phyloP scores from a whole-genome alignment of 2,888 invertebrate species.

The Platerodrilus igneus region DNA sequence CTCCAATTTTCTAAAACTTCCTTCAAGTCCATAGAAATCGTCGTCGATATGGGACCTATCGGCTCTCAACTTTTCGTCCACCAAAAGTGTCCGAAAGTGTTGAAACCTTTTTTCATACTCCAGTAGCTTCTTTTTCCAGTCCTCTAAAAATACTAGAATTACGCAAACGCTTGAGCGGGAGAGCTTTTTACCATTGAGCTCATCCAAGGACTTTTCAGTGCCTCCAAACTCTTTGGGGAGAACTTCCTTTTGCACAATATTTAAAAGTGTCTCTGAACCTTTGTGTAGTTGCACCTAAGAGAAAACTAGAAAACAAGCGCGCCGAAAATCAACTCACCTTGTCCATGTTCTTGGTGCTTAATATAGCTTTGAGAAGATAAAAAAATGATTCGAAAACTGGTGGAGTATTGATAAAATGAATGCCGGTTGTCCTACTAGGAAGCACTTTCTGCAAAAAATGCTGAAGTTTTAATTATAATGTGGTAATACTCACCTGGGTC shows the following conservation, averaged over 20 bases:
- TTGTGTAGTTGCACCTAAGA: constrained; percentile 23
- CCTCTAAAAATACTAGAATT: constrained; percentile 30
- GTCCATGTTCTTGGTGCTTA: constrained; percentile 48
- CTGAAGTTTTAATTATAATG: no score
- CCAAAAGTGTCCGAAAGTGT: constrained; percentile 20
- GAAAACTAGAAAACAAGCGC: constrained; percentile 3
- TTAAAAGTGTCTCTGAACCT: constrained; percentile 18
- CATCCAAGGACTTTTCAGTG: constrained; percentile 48
- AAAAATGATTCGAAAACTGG: constrained; percentile 39
- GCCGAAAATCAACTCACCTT: constrained; percentile 39
- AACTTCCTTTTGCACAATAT: constrained; percentile 20
- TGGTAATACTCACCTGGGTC: constrained; percentile 46
- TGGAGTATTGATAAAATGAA: constrained; percentile 50
- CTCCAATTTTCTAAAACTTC: constrained; percentile 34
- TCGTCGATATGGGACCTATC: constrained; percentile 29
- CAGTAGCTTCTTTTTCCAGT: constrained; percentile 24
- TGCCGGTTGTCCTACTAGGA: constrained; percentile 44
- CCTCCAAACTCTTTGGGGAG: constrained; percentile 30
- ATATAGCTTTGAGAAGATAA: constrained; percentile 44
- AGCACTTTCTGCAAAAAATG: constrained; percentile 50
- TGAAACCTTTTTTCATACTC: constrained; percentile 30
- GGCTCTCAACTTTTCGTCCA: constrained; percentile 32
- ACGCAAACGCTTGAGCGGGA: no score
- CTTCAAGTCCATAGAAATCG: constrained; percentile 34
- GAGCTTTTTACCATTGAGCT: constrained; percentile 56